phyloP scores from a whole-genome alignment of 92 coral and sea anemone species.

The Bergia puertoricense region DNA sequence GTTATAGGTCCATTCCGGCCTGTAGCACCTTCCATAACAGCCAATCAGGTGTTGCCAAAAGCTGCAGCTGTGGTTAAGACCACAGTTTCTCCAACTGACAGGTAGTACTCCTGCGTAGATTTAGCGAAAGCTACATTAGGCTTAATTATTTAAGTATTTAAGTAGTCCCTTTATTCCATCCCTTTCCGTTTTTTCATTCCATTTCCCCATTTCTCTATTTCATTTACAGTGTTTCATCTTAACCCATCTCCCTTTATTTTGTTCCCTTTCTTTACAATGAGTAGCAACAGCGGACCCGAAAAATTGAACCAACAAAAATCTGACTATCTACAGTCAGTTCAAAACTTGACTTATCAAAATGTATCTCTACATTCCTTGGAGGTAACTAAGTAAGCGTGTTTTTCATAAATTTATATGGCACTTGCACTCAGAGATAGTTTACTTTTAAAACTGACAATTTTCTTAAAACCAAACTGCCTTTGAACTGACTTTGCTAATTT shows the following conservation, averaged over 20 bases:
- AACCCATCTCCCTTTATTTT: background rate
- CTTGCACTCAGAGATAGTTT: no score
- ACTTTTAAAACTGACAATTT: no score
- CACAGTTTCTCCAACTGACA: constrained; percentile 10
- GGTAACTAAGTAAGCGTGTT: background rate
- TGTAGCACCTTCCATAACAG: background rate
- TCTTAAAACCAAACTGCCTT: no score
- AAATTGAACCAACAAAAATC: background rate
- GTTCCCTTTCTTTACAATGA: background rate
- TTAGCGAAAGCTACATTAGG: no score
- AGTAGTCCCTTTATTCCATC: background rate
- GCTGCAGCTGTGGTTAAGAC: constrained; percentile 21
- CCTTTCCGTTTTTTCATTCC: background rate
- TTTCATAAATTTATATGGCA: background rate
- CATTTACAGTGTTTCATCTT: background rate
- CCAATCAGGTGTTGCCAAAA: background rate
- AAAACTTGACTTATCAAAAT: background rate
- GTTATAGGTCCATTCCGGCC: no score
- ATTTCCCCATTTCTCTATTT: background rate
- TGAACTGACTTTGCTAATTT: no score
- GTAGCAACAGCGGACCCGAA: background rate
- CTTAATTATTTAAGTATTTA: no score
- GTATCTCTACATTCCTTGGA: no score
- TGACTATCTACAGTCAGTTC: background rate
- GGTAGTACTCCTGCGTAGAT: background rate